A percentile compares a stretch with the other conserved stretches of the same genome.
Evolutionary conservation across 2,797 vertebrate genomes (phyloP).

Genomic region (Limosa lapponica): DNA sequence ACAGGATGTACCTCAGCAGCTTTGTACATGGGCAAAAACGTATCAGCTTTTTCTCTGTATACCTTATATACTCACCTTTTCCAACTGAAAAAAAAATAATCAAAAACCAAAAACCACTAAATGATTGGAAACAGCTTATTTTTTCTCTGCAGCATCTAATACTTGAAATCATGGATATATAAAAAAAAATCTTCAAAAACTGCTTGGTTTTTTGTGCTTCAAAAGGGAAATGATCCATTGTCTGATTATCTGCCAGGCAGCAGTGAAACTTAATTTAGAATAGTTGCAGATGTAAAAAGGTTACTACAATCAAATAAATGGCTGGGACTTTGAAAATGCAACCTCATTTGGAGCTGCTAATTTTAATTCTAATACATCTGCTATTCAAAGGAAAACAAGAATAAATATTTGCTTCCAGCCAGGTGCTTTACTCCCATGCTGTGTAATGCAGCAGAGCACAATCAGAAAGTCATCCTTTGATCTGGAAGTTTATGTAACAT

Average conservation of each 20-base stretch:
- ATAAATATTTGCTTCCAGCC: conserved; percentile 9
- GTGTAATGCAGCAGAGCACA: not conserved
- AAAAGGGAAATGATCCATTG: not conserved
- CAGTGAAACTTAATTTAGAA: not conserved
- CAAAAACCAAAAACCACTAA: not conserved
- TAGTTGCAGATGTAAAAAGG: not conserved
- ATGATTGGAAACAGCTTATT: not conserved
- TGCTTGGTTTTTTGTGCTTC: not conserved
- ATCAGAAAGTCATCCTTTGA: conserved; percentile 18
- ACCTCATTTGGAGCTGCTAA: not conserved
- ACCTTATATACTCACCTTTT: not conserved
- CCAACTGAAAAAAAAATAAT: not conserved
- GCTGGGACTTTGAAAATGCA: not conserved
- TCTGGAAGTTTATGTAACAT: not conserved
- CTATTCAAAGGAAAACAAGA: conserved; percentile 17
- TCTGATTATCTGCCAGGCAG: not conserved
- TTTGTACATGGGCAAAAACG: not conserved
- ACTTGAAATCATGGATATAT: not conserved
- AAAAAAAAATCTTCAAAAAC: not conserved
- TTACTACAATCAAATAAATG: not conserved
- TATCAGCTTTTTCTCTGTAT: not conserved
- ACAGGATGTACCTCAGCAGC: not conserved
- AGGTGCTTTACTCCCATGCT: not conserved
- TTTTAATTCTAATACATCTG: not conserved
- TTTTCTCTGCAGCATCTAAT: not conserved